Evolutionary conservation across 2,113 vertebrate genomes (phyloP).

Genomic region (Indri indri): DNA sequence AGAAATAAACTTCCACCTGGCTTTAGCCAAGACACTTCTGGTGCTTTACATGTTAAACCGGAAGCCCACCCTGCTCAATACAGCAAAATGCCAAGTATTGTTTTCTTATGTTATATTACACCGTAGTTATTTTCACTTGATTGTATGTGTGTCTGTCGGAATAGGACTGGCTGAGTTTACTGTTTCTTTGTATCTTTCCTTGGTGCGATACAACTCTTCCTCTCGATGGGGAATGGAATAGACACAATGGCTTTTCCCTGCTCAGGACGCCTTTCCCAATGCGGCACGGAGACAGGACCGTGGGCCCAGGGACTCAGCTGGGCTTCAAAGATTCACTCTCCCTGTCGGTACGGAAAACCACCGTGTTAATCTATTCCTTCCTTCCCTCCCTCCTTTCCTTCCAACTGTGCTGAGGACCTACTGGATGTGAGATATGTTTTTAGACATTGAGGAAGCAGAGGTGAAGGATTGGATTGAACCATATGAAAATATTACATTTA

Average conservation of each 20-base stretch:
- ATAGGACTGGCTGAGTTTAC: background rate
- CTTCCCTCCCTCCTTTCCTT: background rate
- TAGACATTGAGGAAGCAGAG: background rate
- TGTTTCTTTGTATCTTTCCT: background rate
- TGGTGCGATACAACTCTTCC: background rate
- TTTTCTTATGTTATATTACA: background rate
- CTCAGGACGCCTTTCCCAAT: no score
- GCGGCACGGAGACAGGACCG: background rate
- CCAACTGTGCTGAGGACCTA: background rate
- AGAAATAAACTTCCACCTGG: background rate
- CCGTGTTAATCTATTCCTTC: background rate
- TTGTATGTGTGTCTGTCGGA: background rate
- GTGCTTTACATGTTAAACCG: background rate
- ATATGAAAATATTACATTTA: background rate
- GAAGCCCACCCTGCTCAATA: background rate
- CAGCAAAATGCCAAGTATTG: background rate
- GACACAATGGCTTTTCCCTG: background rate
- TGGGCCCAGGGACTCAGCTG: no score
- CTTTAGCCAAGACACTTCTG: fast-evolving
- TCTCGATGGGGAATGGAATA: background rate
- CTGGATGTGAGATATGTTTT: background rate
- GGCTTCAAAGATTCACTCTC: no score
- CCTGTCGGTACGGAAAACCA: no score
- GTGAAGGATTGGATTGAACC: no score
- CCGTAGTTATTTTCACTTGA: background rate